Evolutionary conservation across 2,113 vertebrate species (phyloP).

Genomic region (Vicugna pacos): DNA sequence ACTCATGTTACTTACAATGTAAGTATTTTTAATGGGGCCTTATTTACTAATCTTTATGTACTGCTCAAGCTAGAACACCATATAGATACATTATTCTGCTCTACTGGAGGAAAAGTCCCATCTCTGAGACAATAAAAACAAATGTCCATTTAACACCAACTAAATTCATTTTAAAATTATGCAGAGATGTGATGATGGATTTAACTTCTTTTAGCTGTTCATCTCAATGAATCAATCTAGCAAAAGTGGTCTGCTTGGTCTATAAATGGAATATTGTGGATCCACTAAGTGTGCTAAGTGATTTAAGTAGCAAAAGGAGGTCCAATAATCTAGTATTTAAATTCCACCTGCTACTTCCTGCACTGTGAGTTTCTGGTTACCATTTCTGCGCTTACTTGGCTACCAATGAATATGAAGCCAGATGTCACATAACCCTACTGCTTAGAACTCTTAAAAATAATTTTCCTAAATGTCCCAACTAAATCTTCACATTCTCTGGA

Average conservation of each 20-base stretch:
- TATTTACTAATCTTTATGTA: conserved; percentile 92
- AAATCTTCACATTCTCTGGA: conserved; percentile 12
- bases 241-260: conserved; percentile 78
- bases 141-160: conserved; percentile 85
- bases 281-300: conserved; percentile 63
- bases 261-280: conserved; percentile 80
- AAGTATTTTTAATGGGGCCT: conserved; percentile 91
- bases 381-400: conserved; percentile 45
- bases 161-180: conserved; percentile 86
- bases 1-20: conserved; percentile 89
- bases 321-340: conserved; percentile 42
- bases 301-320: conserved; percentile 66
- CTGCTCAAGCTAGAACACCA: conserved; percentile 87
- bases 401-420: conserved; percentile 73
- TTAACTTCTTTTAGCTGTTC: conserved; percentile 79
- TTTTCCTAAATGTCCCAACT: conserved; percentile 40
- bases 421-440: conserved; percentile 16
- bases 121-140: conserved; percentile 87
- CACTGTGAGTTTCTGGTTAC: conserved; percentile 42
- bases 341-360: conserved; percentile 15
- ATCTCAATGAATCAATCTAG: conserved; percentile 84
- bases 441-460: conserved; percentile 58
- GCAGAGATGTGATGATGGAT: conserved; percentile 79
- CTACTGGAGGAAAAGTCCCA: conserved; percentile 85
- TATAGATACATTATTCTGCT: conserved; percentile 86